phyloP scores from a whole-genome alignment of 2,113 vertebrate species.

The Bubalus kerabau region DNA sequence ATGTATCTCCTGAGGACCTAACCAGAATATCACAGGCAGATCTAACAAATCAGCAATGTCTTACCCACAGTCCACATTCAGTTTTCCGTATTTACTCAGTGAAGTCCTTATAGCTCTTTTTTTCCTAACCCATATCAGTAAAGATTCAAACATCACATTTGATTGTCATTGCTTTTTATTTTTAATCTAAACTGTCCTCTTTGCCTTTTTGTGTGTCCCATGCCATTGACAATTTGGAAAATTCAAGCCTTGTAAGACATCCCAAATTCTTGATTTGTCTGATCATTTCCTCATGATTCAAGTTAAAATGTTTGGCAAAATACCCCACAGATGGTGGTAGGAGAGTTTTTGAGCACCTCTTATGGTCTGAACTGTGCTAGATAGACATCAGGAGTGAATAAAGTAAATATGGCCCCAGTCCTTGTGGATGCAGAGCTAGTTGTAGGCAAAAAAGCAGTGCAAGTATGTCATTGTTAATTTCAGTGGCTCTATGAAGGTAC shows the following conservation, averaged over 20 bases:
- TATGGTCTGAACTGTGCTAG: background rate
- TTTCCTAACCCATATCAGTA: background rate
- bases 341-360: background rate
- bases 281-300: background rate
- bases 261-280: slow-evolving; percentile 1
- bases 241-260: background rate
- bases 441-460: background rate
- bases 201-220: background rate
- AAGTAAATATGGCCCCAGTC: background rate
- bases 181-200: background rate
- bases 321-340: background rate
- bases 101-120: background rate
- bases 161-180: background rate
- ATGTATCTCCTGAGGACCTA: background rate
- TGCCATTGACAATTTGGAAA: background rate
- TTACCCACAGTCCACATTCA: background rate
- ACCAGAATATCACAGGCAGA: background rate
- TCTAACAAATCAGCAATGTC: background rate
- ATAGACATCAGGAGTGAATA: background rate
- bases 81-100: background rate
- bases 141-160: background rate
- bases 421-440: background rate
- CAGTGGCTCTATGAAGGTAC: background rate
- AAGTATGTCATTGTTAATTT: background rate
- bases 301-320: background rate